Base-by-base conservation (phyloP, 30 jellyfish, hydroid and myxozoan genomes). In the Turritopsis dohrnii region DNA sequence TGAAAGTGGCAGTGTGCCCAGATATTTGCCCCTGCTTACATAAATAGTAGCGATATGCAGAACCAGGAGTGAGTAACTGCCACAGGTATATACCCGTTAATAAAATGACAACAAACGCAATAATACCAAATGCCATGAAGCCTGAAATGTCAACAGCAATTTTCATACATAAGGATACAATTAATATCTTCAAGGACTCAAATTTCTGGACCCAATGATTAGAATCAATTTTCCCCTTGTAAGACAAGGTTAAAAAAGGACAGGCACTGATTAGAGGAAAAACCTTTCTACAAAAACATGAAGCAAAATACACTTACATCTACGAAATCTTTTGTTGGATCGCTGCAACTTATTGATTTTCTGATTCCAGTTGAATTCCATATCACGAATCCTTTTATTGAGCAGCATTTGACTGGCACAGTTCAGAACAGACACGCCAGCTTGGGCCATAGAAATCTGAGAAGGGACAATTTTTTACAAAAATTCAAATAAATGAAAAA, bases 61-160 rank as follows among this genome's bases (percentile, higher is more conserved):
- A 53, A 54, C 93, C 93, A 0, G 96, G 96, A 81, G 81, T 82
- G 29, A 89, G 83, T 4, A 89, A 20, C 71, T 89, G 96, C 96
- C 96, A 89, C 0, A 89, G 79, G 22, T 84, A 81, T 19, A 89
- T 81, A 80, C 95, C 84, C 77, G 87, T 83, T 86, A 85, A 71
- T 21, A 80, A 21, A 23, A 79, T 0, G 24, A 89, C 53, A 21
- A 72, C 20, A 0, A 72, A 28, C 71, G 81, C 7, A 13, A 79
- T 22, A 23, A 79, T 21, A 16, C 53, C 27, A 71, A 86, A 87
- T 21, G 84, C 30, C 80, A 66, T 20, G 79, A 23, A 17, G 23
- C 95, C 95, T 87, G 85, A 21, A 69, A 31, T 26, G 28, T 28
- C 30, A n/a, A n/a, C n/a, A n/a, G n/a, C n/a, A n/a, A n/a, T n/a